Evolutionary conservation across 2,888 invertebrate genomes (phyloP).

Genomic region (Dryobota labecula): DNA sequence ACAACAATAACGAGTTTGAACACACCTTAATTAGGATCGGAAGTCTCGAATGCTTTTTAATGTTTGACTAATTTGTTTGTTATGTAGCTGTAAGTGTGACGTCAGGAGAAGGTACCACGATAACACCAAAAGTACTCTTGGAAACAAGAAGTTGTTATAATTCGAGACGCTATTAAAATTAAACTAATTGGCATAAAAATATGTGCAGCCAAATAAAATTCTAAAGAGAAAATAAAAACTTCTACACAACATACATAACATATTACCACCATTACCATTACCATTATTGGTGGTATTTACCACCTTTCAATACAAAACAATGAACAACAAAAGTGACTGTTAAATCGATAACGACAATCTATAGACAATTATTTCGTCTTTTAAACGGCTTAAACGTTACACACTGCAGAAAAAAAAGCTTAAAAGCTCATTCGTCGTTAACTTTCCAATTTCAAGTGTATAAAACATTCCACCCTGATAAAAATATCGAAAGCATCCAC

Average conservation of each 20-base stretch:
- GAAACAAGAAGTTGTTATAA: conserved; percentile 63
- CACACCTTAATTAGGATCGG: conserved; percentile 86
- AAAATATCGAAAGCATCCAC: conserved; percentile 81
- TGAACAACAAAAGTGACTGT: background rate
- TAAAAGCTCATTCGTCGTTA: conserved; percentile 75
- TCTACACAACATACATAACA: background rate
- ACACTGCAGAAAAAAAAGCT: conserved; percentile 67
- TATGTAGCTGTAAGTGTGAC: conserved; percentile 61
- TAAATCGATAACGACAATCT: conserved; percentile 21
- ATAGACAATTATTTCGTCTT: conserved; percentile 41
- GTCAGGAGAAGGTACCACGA: conserved; percentile 63
- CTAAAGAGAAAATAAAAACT: conserved; percentile 3
- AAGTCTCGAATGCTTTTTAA: conserved; percentile 83
- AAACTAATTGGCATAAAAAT: conserved; percentile 69
- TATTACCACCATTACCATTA: no score
- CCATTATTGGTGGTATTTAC: no score
- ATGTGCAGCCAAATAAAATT: conserved; percentile 51
- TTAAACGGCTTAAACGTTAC: conserved; percentile 52
- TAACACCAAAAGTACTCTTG: conserved; percentile 60
- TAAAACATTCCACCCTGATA: conserved; percentile 87
- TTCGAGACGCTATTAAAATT: conserved; percentile 67
- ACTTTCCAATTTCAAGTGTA: conserved; percentile 82
- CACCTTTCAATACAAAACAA: background rate
- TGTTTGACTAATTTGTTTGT: conserved; percentile 86
- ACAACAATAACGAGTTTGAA: conserved; percentile 73